Conservation (phyloP, 2,113 vertebrate species). For the Indicator maculatus region DNA sequence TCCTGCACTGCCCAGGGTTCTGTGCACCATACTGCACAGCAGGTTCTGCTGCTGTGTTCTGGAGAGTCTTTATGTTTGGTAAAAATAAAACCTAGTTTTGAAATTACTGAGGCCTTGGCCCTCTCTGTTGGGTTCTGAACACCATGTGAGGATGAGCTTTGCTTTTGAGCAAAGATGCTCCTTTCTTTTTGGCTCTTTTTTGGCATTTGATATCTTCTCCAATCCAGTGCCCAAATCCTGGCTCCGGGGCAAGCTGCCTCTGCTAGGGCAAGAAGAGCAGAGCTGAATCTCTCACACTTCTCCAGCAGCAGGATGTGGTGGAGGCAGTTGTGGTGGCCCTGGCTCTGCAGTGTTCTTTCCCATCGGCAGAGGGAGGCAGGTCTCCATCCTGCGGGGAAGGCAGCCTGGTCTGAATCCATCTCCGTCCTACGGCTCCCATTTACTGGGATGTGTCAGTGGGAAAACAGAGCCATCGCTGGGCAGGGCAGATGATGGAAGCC, state of each 20-base stretch:
- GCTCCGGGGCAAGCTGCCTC: rapidly evolving
- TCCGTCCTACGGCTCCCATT: neutral
- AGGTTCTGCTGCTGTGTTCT: neutral
- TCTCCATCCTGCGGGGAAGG: neutral
- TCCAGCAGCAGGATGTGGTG: rapidly evolving
- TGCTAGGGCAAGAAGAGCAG: neutral
- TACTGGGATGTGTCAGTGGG: neutral
- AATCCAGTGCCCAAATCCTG: neutral
- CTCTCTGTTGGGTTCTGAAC: neutral
- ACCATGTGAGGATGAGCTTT: neutral
- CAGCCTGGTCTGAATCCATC: neutral
- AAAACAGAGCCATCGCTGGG: neutral
- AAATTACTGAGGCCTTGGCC: neutral
- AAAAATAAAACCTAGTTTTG: conserved; percentile 52
- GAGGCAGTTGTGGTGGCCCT: neutral
- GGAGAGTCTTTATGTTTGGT: neutral
- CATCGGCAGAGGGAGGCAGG: conserved; percentile 45
- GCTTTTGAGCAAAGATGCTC: neutral
- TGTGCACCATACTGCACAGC: neutral
- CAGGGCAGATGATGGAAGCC: rapidly evolving
- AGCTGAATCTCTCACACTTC: rapidly evolving
- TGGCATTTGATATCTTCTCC: neutral
- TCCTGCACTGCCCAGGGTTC: neutral
- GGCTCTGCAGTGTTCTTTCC: neutral
- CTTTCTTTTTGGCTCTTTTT: too few species aligned